Conservation (phyloP, 92 coral and sea anemone genomes). For the Porites divaricata region DNA sequence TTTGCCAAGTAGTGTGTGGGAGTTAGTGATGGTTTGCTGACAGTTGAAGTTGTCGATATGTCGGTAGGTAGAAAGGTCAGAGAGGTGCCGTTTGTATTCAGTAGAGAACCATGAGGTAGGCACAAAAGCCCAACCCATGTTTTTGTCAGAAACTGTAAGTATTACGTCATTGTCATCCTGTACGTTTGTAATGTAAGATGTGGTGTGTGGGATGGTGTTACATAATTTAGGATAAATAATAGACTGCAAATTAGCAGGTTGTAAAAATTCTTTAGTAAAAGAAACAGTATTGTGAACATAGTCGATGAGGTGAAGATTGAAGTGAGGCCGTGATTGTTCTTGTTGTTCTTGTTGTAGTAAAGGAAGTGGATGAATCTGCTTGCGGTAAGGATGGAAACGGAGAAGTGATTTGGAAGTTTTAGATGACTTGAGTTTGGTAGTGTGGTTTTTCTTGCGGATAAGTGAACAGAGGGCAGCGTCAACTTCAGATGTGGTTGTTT, state of each 20-base stretch:
- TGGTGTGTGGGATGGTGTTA: neutral
- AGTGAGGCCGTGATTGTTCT: conserved; percentile 31
- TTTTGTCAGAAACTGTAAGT: neutral
- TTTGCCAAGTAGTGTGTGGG: neutral
- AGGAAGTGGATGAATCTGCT: conserved; percentile 3
- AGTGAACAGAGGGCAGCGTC: too few relatives aligned
- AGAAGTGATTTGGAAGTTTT: neutral
- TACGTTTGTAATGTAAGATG: neutral
- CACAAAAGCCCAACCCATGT: too few relatives aligned
- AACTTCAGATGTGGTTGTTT: too few relatives aligned
- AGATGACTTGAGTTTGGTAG: too few relatives aligned
- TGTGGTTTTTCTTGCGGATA: too few relatives aligned
- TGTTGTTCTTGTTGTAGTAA: conserved; percentile 19
- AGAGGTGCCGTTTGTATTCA: neutral
- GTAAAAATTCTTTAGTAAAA: neutral
- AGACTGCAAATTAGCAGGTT: neutral
- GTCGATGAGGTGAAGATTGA: conserved; percentile 18
- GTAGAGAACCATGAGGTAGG: conserved; percentile 16
- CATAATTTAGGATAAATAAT: neutral
- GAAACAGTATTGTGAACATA: conserved; percentile 32
- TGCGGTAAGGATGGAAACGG: too few relatives aligned
- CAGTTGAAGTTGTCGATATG: conserved; percentile 19
- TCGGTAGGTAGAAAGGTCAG: neutral
- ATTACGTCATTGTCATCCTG: neutral
- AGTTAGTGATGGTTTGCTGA: neutral